Evolutionary conservation across 2,113 vertebrate genomes (phyloP).

Genomic region (Centropus bengalensis): DNA sequence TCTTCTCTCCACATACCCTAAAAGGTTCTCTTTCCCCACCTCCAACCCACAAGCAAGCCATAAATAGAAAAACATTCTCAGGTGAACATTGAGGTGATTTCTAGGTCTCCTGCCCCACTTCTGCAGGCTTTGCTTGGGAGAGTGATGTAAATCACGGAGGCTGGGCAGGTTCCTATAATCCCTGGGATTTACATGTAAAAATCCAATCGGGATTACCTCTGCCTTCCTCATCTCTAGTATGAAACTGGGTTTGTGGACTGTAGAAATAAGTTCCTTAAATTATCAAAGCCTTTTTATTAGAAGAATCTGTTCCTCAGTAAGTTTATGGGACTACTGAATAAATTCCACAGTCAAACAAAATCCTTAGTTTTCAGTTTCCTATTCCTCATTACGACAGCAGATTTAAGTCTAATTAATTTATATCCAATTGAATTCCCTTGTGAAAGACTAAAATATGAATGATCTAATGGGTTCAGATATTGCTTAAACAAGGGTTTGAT

Average conservation of each 20-base stretch:
- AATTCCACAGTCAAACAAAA: background rate
- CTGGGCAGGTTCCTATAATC: background rate
- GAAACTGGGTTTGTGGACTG: background rate
- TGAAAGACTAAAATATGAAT: background rate
- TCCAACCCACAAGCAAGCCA: background rate
- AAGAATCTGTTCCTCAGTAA: background rate
- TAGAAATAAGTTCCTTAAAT: background rate
- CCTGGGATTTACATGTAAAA: background rate
- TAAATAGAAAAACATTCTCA: background rate
- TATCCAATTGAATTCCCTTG: background rate
- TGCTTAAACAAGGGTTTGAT: background rate
- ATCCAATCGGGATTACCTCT: background rate
- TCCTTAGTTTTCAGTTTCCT: background rate
- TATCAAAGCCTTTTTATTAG: background rate
- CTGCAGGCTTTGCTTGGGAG: background rate
- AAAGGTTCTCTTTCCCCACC: background rate
- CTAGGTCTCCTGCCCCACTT: background rate
- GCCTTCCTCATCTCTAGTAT: background rate
- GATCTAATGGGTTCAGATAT: background rate
- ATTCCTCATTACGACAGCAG: background rate
- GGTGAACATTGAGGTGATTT: background rate
- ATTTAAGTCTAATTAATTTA: background rate
- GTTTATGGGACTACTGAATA: background rate
- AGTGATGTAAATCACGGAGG: background rate
- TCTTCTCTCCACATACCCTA: background rate